Evolutionary conservation across 2,888 invertebrate species (phyloP).

Genomic region (Theodoxus fluviatilis): DNA sequence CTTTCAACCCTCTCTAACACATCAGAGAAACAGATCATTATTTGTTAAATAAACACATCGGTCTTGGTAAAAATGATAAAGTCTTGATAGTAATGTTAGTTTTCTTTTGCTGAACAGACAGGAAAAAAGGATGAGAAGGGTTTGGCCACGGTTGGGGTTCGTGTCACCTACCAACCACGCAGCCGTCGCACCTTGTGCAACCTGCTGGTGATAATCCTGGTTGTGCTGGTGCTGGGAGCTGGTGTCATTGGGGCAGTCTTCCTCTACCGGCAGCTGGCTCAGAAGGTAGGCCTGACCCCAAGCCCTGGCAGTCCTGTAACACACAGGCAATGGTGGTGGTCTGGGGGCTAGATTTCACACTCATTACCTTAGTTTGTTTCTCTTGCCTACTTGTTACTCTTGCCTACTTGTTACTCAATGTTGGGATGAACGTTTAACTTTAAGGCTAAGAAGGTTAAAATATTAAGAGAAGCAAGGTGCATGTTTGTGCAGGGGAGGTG

Average conservation of each 20-base stretch:
- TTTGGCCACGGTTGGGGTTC: constrained; percentile 26
- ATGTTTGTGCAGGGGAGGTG: too few species aligned
- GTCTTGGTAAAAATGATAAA: background rate
- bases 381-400: too few species aligned
- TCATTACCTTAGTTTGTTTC: too few species aligned
- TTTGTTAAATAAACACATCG: background rate
- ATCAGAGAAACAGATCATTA: background rate
- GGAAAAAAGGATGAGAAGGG: constrained; percentile 33
- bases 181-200: constrained; percentile 67
- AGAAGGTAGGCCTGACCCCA: constrained; percentile 58
- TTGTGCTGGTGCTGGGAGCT: constrained; percentile 76
- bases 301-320: too few species aligned
- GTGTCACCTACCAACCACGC: constrained; percentile 36
- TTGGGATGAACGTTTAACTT: too few species aligned
- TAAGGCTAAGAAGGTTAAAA: too few species aligned
- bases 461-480: too few species aligned
- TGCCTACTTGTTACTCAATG: too few species aligned
- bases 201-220: constrained; percentile 75
- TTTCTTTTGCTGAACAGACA: constrained; percentile 30
- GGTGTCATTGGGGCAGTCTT: constrained; percentile 77
- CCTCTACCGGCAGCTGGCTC: constrained; percentile 78
- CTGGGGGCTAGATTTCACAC: too few species aligned
- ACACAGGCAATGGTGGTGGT: too few species aligned
- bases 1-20: too few species aligned
- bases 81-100: background rate